Evolutionary conservation across 2,888 invertebrate species (phyloP), one percentile per base, ranked within the genome.

Genomic region (Rugalucina vietnamica): DNA sequence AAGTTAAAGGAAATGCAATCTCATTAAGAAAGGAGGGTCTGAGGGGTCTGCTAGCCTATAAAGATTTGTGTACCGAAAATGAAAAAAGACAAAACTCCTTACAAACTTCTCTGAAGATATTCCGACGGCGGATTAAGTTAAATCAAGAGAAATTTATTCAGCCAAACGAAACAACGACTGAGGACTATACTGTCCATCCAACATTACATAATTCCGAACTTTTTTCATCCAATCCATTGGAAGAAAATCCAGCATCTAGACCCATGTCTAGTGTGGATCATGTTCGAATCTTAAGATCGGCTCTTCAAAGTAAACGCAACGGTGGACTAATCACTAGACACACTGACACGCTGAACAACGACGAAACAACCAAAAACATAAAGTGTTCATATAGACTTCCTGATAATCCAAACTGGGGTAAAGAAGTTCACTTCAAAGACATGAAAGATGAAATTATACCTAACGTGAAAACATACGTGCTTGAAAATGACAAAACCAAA

Each of bases 1-100:
- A 90, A 76, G 76, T 90, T 27, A 86, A 89, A 12, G 90, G 90
- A n/a, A 90, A 81, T 79, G 90, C 89, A 50, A 89, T 90, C 36
- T 60, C 78, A 10, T 43, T 88, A 36, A 71, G 77, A 50, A 88
- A 84, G 43, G 88, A 86, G 49, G 88, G 88, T 10, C 72, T 86
- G 0, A 82, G 76, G 39, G 86, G 88, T 0, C 70, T 88, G 12
- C 57, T 88, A 0, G 84, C 80, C 36, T 86, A 88, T 34, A 88
- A 82, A 71, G 86, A 88, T 37, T 57, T 86, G 36, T 84, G 80
- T 75, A 76, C 80, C 0, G 88, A 88, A 76, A 84, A 82, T 54
- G 88, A 86, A n/a, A 80, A 76, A 71, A 57, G 84, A 29, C 85
- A 88, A 57, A 86, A 80, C 36, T 84, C 84, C 1, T 54, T 88